A percentile compares a stretch with the other conserved stretches of the same genome.
Evolutionary conservation across 2,888 invertebrate genomes (phyloP).

Genomic region (Phortica magna): DNA sequence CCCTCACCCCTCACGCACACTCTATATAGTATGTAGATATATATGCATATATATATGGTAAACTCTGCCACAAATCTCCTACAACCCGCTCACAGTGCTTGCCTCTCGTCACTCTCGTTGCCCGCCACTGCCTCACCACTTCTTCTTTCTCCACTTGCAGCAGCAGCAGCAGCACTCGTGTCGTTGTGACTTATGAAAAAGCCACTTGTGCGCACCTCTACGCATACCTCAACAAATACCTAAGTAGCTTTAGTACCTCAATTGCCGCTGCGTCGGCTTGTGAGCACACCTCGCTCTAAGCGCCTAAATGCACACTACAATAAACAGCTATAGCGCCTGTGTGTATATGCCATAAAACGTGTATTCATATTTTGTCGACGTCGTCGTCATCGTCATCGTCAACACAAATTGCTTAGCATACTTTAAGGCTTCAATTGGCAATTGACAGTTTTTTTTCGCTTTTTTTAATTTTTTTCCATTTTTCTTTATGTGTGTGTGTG

Average conservation of each 20-base stretch:
- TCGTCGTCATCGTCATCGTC: slow-evolving; percentile 30
- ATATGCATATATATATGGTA: no score
- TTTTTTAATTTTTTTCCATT: slow-evolving; percentile 33
- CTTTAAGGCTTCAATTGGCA: slow-evolving; percentile 71
- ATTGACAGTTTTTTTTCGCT: slow-evolving; percentile 67
- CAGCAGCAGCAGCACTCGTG: no score
- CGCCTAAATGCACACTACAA: slow-evolving; percentile 48
- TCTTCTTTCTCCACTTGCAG: not conserved
- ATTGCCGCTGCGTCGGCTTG: not conserved
- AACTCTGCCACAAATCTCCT: no score
- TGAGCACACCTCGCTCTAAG: not conserved
- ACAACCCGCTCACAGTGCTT: no score
- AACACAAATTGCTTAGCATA: slow-evolving; percentile 68
- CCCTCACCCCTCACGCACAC: no score
- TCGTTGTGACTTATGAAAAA: not conserved
- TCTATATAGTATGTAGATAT: no score
- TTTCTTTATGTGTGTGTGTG: not conserved
- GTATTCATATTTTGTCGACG: slow-evolving; percentile 26
- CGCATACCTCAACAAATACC: not conserved
- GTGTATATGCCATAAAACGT: not conserved
- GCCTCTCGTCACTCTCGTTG: not conserved
- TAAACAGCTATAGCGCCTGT: not conserved
- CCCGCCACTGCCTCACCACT: not conserved
- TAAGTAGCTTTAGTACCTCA: not conserved
- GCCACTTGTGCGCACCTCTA: not conserved